These are phyloP conservation scores for Austrolebias charrua DNA, from an alignment of 2,797 vertebrate genomes.

Conservation along the genomic window DNA sequence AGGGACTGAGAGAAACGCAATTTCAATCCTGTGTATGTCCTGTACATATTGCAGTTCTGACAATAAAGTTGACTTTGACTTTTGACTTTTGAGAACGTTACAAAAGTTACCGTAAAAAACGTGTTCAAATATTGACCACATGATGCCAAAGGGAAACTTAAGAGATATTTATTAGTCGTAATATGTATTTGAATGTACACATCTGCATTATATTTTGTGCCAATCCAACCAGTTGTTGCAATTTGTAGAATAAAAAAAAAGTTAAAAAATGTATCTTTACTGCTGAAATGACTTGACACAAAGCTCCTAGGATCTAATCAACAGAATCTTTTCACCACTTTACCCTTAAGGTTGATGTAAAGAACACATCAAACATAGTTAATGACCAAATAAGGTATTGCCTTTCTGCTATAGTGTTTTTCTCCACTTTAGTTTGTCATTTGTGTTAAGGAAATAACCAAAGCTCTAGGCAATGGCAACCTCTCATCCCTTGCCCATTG, in stretches of 20 bases:
- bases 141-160: not conserved
- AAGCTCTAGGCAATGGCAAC: slow-evolving; percentile 60
- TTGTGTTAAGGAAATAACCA: slow-evolving; percentile 48
- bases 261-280: not conserved
- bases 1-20: too few species aligned
- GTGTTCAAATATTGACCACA: not conserved
- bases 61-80: too few species aligned
- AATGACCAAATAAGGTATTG: slow-evolving; percentile 39
- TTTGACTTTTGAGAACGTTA: not conserved
- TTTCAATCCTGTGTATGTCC: too few species aligned
- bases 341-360: slow-evolving; percentile 41
- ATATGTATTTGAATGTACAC: not conserved
- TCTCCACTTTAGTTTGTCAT: slow-evolving; percentile 43
- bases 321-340: slow-evolving; percentile 18
- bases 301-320: slow-evolving; percentile 24
- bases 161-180: not conserved
- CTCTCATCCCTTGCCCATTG: slow-evolving; percentile 19
- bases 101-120: too few species aligned
- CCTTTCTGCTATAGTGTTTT: slow-evolving; percentile 26
- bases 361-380: slow-evolving; percentile 43
- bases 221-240: not conserved
- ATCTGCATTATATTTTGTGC: not conserved
- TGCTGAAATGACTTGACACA: slow-evolving; percentile 3
- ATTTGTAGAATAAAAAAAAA: slow-evolving; percentile 2
- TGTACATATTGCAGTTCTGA: too few species aligned